These are phyloP conservation scores for Neoitamus cyanurus DNA, from an alignment of 2,888 invertebrate genomes.

Conservation along the genomic window DNA sequence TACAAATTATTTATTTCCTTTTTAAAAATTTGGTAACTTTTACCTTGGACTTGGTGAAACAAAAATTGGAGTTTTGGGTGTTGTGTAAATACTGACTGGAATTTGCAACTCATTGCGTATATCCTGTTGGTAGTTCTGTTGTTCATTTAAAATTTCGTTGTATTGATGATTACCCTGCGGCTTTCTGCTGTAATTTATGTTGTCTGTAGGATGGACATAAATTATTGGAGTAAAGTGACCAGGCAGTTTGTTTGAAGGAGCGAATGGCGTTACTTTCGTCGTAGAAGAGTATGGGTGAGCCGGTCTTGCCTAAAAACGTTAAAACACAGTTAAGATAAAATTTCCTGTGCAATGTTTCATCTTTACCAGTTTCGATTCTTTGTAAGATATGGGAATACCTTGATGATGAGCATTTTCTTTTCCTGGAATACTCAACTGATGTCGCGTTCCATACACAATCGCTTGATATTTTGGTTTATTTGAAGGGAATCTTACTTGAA, in stretches of 20 bases:
- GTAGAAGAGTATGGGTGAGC: constrained; percentile 35
- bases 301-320: background rate
- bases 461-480: constrained; percentile 47
- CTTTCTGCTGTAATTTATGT: constrained; percentile 48
- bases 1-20: background rate
- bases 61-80: background rate
- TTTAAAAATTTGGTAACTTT: background rate
- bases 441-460: constrained; percentile 49
- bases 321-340: background rate
- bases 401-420: constrained; percentile 20
- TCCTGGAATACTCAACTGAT: constrained; percentile 34
- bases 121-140: constrained; percentile 54
- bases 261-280: constrained; percentile 68
- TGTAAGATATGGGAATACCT: constrained; percentile 46
- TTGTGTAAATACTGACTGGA: constrained; percentile 44
- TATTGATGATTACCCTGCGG: constrained; percentile 8
- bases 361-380: constrained; percentile 30
- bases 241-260: constrained; percentile 69
- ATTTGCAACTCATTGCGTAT: constrained; percentile 50
- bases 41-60: constrained; percentile 20
- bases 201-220: constrained; percentile 57
- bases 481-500: constrained; percentile 48
- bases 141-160: constrained; percentile 11
- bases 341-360: background rate
- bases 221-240: constrained; percentile 70